Percentiles rank a stretch among this genome's conserved stretches.
Evolutionary conservation across 2,888 invertebrate species (phyloP).

Genomic region (Teleiodes luculella): DNA sequence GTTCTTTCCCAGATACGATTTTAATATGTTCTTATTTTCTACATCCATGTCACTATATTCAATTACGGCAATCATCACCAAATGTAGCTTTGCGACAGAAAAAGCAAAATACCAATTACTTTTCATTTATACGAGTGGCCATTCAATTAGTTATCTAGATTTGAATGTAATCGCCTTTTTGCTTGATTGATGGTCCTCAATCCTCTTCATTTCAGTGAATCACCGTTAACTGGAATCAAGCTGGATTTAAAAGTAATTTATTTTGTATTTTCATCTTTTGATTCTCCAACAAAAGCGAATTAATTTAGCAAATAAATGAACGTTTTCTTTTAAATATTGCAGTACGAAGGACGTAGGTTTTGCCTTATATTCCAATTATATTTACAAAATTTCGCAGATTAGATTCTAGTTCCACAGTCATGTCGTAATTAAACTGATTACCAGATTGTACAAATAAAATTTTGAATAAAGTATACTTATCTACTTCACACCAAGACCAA

Average conservation of each 20-base stretch:
- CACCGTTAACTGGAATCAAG: constrained; percentile 43
- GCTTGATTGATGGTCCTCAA: constrained; percentile 69
- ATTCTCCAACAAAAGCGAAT: too few species aligned
- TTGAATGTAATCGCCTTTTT: constrained; percentile 66
- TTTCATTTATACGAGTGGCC: constrained; percentile 68
- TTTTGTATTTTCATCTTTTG: neutral
- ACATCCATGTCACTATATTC: constrained; percentile 6
- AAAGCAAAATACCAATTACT: constrained; percentile 58
- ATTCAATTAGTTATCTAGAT: constrained; percentile 74
- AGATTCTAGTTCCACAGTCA: too few species aligned
- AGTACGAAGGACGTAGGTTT: too few species aligned
- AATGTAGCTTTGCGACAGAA: constrained; percentile 20
- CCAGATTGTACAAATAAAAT: too few species aligned
- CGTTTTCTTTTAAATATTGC: too few species aligned
- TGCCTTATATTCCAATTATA: too few species aligned
- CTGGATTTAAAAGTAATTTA: constrained; percentile 27
- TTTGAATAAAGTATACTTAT: too few species aligned
- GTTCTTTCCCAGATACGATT: neutral
- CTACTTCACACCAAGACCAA: neutral
- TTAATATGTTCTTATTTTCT: neutral
- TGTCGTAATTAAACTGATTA: too few species aligned
- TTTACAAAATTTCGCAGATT: too few species aligned
- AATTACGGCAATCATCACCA: constrained; percentile 9
- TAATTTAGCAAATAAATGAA: too few species aligned
- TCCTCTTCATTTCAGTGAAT: constrained; percentile 62